Base-by-base conservation (phyloP, 2,888 invertebrate species). In the Venusia cambrica region DNA sequence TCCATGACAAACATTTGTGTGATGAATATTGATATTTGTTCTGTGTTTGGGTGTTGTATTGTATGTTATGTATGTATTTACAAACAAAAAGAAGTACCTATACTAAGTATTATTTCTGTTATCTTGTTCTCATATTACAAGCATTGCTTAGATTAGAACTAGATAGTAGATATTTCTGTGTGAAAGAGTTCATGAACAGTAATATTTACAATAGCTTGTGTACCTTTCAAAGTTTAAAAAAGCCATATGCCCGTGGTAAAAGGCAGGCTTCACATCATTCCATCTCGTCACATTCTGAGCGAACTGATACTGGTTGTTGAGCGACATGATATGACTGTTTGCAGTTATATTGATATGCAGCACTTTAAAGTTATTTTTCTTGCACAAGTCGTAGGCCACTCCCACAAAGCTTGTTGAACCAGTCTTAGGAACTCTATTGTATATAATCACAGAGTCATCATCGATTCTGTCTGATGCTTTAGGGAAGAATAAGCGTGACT, bases 161-260 rank as follows among this genome's bases (percentile, higher is more conserved):
- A n/a, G n/a, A n/a, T n/a, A n/a, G n/a, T n/a, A n/a, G n/a, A n/a
- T n/a, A n/a, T n/a, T n/a, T n/a, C n/a, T n/a, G n/a, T n/a, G n/a
- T n/a, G n/a, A n/a, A n/a, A n/a, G n/a, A n/a, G n/a, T n/a, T n/a
- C n/a, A n/a, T n/a, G n/a, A n/a, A n/a, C n/a, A n/a, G n/a, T n/a
- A n/a, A n/a, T n/a, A n/a, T n/a, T n/a, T n/a, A n/a, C n/a, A n/a
- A n/a, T n/a, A n/a, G n/a, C n/a, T n/a, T n/a, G n/a, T n/a, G n/a
- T n/a, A 97, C 97, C 94, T 94, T 48, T 93, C 90, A 89, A 99
- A 99, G 80, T 99, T 97, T 45, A 99, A 87, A 84, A 94, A 99
- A 2, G 98, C 97, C 90, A 99, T 92, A 75, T 99, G 99, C 1
- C 99, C 99, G 79, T 99, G 99, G 79, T 98, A 99, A 32, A 99